These are phyloP conservation scores for Eubasilissa regina DNA, from an alignment of 1,140 invertebrate species.

Conservation along the genomic window DNA sequence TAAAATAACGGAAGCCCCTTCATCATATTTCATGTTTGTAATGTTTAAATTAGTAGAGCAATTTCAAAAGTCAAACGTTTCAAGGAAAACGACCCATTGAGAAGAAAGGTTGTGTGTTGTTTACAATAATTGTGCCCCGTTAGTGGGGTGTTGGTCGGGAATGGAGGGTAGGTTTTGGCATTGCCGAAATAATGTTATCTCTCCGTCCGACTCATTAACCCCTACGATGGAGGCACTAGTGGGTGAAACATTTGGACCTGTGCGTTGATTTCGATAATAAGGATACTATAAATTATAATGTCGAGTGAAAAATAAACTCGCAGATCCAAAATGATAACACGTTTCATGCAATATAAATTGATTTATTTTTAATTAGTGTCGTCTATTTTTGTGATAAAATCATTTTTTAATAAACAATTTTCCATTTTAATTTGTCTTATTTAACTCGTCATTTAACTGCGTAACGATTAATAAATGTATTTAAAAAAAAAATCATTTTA, in stretches of 20 bases:
- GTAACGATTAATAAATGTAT: too few species aligned
- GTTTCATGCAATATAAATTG: too few species aligned
- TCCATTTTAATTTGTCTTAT: too few species aligned
- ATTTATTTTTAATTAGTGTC: too few species aligned
- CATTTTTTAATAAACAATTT: too few species aligned
- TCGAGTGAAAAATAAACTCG: too few species aligned
- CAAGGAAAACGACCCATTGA: constrained; percentile 24
- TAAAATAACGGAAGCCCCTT: too few species aligned
- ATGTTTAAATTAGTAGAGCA: constrained; percentile 28
- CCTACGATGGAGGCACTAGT: constrained; percentile 12
- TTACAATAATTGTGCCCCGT: constrained; percentile 45
- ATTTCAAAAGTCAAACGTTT: constrained; percentile 37
- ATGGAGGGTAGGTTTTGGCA: constrained; percentile 28
- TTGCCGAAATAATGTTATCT: constrained; percentile 45
- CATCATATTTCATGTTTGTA: background rate
- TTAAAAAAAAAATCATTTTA: too few species aligned
- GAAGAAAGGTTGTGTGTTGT: constrained; percentile 41
- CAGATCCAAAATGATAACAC: too few species aligned
- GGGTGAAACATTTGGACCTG: background rate
- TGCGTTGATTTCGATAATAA: background rate
- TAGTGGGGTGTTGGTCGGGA: constrained; percentile 38
- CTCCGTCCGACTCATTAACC: constrained; percentile 44
- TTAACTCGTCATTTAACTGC: too few species aligned
- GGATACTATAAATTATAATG: too few species aligned
- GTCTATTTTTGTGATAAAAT: too few species aligned